A percentile compares a stretch with the other conserved stretches of the same genome.
These are phyloP conservation scores for Amphiura filiformis DNA, from an alignment of 35 echinoderm and acorn worm species.

Conservation along the genomic window DNA sequence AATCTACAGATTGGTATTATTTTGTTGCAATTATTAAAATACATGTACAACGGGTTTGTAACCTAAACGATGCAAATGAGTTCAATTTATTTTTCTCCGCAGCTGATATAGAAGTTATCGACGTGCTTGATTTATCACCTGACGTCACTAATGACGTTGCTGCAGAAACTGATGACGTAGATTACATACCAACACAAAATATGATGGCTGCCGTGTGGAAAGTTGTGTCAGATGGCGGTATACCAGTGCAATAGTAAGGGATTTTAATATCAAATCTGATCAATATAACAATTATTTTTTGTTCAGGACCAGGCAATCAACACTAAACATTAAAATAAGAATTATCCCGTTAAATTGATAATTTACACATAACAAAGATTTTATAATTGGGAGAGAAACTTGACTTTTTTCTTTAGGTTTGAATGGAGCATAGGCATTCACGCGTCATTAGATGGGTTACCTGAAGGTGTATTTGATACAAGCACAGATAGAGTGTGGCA, in stretches of 20 bases:
- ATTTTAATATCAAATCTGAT: too few relatives aligned
- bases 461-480: slow-evolving; percentile 30
- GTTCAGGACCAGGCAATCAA: too few relatives aligned
- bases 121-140: background rate
- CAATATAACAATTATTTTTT: too few relatives aligned
- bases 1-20: too few relatives aligned
- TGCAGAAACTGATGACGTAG: background rate
- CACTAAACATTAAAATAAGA: too few relatives aligned
- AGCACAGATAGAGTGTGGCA: slow-evolving; percentile 22
- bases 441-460: background rate
- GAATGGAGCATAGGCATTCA: slow-evolving; percentile 41
- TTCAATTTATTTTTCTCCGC: background rate
- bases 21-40: too few relatives aligned
- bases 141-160: too few relatives aligned
- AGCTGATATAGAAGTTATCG: background rate
- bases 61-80: too few relatives aligned
- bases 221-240: too few relatives aligned
- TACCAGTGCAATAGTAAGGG: too few relatives aligned
- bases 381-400: background rate
- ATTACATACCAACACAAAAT: background rate
- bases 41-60: too few relatives aligned
- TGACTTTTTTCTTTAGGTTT: slow-evolving; percentile 5
- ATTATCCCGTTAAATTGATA: too few relatives aligned
- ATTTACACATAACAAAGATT: background rate
- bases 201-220: background rate